phyloP scores from a whole-genome alignment of 2,797 vertebrate species.

The Cetoscarus ocellatus region DNA sequence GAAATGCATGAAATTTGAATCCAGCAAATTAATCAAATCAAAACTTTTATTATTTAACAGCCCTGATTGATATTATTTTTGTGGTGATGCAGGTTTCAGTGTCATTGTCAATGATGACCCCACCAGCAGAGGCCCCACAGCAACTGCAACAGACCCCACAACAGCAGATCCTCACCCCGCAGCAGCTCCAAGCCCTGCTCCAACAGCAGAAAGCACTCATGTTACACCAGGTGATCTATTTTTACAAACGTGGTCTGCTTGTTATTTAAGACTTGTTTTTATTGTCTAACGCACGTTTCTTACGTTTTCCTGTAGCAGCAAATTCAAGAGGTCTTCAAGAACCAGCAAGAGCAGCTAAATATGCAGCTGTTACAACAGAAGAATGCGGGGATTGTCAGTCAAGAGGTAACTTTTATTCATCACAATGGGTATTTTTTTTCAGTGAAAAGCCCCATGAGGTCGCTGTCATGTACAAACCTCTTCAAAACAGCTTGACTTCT shows the following conservation, averaged over 20 bases:
- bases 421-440: slow-evolving; percentile 40
- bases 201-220: slow-evolving; percentile 99
- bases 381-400: slow-evolving; percentile 95
- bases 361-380: slow-evolving; percentile 98
- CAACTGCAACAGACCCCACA: slow-evolving; percentile 96
- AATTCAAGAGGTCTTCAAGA: slow-evolving; percentile 99
- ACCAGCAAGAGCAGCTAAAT: slow-evolving; percentile 98
- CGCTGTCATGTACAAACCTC: too few species aligned
- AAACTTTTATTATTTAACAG: neutral
- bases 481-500: too few species aligned
- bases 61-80: neutral
- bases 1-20: too few species aligned
- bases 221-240: slow-evolving; percentile 94
- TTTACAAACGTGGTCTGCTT: neutral
- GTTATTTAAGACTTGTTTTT: neutral
- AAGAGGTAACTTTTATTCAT: slow-evolving; percentile 89
- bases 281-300: neutral
- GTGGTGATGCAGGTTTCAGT: slow-evolving; percentile 87
- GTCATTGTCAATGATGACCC: slow-evolving; percentile 96
- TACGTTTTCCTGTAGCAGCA: slow-evolving; percentile 89
- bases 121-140: slow-evolving; percentile 96
- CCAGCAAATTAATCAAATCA: too few species aligned
- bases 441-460: too few species aligned
- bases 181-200: slow-evolving; percentile 97
- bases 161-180: slow-evolving; percentile 96